Base-by-base conservation (phyloP, 2,113 vertebrate genomes). In the Micronisus gabar region DNA sequence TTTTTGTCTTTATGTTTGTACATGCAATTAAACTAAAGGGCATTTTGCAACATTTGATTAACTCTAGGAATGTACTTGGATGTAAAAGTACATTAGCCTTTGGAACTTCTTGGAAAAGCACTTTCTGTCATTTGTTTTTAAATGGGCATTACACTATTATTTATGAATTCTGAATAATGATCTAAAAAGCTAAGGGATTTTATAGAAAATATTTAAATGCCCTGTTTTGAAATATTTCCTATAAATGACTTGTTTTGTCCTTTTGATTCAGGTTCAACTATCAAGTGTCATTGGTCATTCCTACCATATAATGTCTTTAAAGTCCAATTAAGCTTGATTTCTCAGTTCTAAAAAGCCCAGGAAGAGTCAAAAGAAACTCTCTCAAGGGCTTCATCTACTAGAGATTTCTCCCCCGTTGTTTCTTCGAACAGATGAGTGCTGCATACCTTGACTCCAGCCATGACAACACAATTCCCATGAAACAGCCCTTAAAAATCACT, bases 381-480 rank as follows among this genome's bases (percentile, higher is more conserved):
- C 67, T 74, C 72, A 86, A 81, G 81, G 80, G 61, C 43, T 95
- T 93, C 84, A 80, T 91, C 86, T 81, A 47, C 82, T 85, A 29
- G 65, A 68, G 82, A 68, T 94, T 95, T 94, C 88, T 92, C 75
- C 68, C 71, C 79, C 8, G 62, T 94, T 91, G 94, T 94, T 94
- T 85, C 81, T 80, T 85, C 41, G 1, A 79, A 89, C 94, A 91
- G 84, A 95, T 81, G 78, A 94, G 70, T 29, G 47, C 87, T 91
- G 91, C 96, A 97, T 95, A 97, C 95, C 85, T 96, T 96, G 93
- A 85, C 73, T 97, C 70, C 74, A 85, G 48, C 95, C 95, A 95
- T 95, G 94, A 97, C 97, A 97, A 96, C 97, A 92, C 96, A 93
- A 81, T 95, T 95, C 86, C 86, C 83, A 86, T 94, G 92, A 93